A percentile compares a stretch with the other conserved stretches of the same genome.
Evolutionary conservation across 1,140 invertebrate genomes (phyloP).

Genomic region (Calosoma granatense): DNA sequence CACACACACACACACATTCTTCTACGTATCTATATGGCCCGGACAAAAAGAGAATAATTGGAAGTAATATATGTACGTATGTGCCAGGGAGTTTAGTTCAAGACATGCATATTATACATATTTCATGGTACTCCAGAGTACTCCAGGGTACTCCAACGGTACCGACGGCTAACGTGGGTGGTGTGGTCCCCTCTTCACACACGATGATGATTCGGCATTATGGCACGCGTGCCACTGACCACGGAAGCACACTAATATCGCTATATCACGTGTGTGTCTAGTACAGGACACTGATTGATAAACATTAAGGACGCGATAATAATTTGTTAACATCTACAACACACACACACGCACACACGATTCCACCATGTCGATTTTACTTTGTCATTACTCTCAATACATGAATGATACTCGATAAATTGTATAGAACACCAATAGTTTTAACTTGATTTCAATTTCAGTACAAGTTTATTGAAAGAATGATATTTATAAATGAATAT

Average conservation of each 20-base stretch:
- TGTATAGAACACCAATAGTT: not conserved
- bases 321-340: too few relatives aligned
- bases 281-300: not conserved
- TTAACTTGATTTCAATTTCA: not conserved
- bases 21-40: too few relatives aligned
- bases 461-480: not conserved
- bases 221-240: not conserved
- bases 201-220: not conserved
- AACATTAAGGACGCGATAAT: not conserved
- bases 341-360: too few relatives aligned
- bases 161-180: too few relatives aligned
- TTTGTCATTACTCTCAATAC: not conserved
- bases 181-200: not conserved
- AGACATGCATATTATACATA: too few relatives aligned
- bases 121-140: too few relatives aligned
- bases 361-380: too few relatives aligned
- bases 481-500: not conserved
- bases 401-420: not conserved
- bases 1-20: not conserved
- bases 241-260: not conserved
- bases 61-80: not conserved
- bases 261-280: not conserved
- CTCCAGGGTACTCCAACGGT: too few relatives aligned
- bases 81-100: not conserved
- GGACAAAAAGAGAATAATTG: too few relatives aligned